A percentile compares a stretch with the other conserved stretches of the same genome.
These are phyloP conservation scores for Umimayanthus kanabou DNA, from an alignment of 92 coral and sea anemone species.

Conservation along the genomic window DNA sequence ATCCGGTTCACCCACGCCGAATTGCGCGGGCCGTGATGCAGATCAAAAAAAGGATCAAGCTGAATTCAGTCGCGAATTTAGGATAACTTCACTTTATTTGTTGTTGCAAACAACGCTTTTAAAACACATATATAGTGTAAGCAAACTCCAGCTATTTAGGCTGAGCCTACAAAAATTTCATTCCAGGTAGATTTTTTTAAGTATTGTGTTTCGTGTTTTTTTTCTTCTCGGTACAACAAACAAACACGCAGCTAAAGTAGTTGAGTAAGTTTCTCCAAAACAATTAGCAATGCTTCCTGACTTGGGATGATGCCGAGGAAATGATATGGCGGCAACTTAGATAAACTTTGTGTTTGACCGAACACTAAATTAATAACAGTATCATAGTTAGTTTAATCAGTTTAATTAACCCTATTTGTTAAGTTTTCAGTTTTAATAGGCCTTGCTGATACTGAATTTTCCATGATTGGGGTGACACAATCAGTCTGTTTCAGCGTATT, in stretches of 20 bases:
- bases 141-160: not conserved
- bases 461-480: not conserved
- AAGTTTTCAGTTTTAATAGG: not conserved
- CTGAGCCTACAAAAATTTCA: too few species aligned
- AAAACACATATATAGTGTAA: not conserved
- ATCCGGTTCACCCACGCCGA: not conserved
- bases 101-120: not conserved
- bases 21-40: not conserved
- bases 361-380: not conserved
- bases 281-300: not conserved
- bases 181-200: not conserved
- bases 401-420: not conserved
- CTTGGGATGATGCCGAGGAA: constrained; percentile 1
- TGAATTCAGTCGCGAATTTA: not conserved
- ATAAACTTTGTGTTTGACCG: not conserved
- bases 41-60: not conserved
- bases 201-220: not conserved
- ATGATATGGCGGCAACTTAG: not conserved
- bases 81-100: not conserved
- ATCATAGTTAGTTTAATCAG: not conserved
- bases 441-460: not conserved
- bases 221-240: not conserved
- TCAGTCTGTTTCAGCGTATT: not conserved
- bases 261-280: not conserved
- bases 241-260: not conserved